Base-by-base conservation (phyloP, 2,888 invertebrate genomes). In the Sinopyrophorus schimmeli region DNA sequence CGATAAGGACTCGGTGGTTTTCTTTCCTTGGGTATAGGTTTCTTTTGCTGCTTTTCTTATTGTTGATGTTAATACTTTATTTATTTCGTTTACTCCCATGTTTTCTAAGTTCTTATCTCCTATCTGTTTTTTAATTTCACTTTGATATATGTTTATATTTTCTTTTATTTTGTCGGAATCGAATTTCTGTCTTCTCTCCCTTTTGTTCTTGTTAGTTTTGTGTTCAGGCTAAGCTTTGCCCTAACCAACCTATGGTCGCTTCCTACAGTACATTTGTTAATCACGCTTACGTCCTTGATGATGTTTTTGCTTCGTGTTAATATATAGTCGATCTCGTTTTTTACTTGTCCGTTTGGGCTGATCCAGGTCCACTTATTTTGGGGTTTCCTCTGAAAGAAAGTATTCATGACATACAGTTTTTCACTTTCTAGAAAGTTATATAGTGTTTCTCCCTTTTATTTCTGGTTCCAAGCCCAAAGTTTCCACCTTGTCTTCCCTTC, bases 251-350 rank as follows among this genome's bases (percentile, higher is more conserved):
- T 3, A 26, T 26, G 26, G 11, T 28, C 28, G 15, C 28, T 28
- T 28, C 15, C 28, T 14, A 14, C 14, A 14, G 28, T 14, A n/a
- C 12, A 28, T 7, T 14, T 28, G 11, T 28, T 28, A 28, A 28
- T 7, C 6, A 14, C 28, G 15, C 14, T 28, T 28, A 14, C 28
- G 9, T 28, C 28, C 14, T 28, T 28, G 12, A 28, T 28, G 12
- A 14, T 28, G 12, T 28, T 15, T 10, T 28, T 14, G 28, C 6
- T 28, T 5, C 12, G 3, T 3, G 24, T 5, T 5, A 24, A 3
- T 5, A 58, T 51, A 14, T 47, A 59, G 12, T 61, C 60, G 5
- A 59, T 58, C 48, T 60, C 49, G 11, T 61, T 59, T 47, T 57
- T 55, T 7, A 24, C 3, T 24, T 24, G 24, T 24, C 24, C 38